Base-by-base conservation (phyloP, 1,140 invertebrate species). In the Penaeus chinensis region DNA sequence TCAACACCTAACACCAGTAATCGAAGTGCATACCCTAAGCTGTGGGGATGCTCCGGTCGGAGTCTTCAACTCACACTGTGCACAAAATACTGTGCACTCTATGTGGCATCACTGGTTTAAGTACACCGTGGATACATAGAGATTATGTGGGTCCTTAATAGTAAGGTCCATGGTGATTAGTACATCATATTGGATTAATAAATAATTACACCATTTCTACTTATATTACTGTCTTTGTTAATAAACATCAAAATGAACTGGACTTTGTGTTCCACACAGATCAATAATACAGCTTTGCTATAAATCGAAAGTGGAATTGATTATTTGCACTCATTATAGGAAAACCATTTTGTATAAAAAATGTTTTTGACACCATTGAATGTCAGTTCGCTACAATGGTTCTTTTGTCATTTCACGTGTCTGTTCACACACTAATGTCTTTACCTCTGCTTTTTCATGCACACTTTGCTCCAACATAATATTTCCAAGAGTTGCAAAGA, bases 211-310 rank as follows among this genome's bases (percentile, higher is more conserved):
- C 63, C 87, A 71, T 84, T 27, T 84, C 82, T 84, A 84, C 87
- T 88, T 84, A 88, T 63, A 62, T 84, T 87, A 87, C 69, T 88
- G 87, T 84, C 87, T 84, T 88, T 88, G 87, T 88, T 88, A 88
- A 88, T 88, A 61, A 84, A 88, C 87, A 84, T 80, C 62, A 84
- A 88, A 88, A 88, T 66, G 65, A 71, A 86, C 66, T 81, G 78
- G 77, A 86, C 85, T 81, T 85, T 85, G 37, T 86, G 81, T 82
- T 83, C 81, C 80, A 76, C 78, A 78, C 47, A 82, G 80, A 82
- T 77, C 54, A 79, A 37, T 83, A 76, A 88, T 32, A 24, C 65
- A 32, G 32, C 37, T 88, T 66, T 79, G 80, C 77, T 84, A 88
- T 65, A 54, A 66, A 78, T 69, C 80, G 63, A 84, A 88, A 88